Evolutionary conservation across 2,113 vertebrate species (phyloP).

Genomic region (Xiphophorus couchianus): DNA sequence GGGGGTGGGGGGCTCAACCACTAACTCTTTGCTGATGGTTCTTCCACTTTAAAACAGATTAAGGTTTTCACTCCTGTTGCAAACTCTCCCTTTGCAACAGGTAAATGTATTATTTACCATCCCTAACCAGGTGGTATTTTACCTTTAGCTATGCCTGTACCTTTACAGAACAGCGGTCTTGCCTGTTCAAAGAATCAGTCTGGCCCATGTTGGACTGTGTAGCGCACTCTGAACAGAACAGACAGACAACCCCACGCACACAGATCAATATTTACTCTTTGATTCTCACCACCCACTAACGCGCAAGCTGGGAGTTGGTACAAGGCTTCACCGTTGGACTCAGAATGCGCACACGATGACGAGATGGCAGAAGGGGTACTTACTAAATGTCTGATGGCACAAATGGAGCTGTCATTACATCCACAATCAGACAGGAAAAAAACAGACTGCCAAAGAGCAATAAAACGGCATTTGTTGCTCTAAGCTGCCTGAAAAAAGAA

Average conservation of each 20-base stretch:
- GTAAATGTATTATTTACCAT: background rate
- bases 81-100: background rate
- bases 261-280: constrained; percentile 15
- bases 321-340: background rate
- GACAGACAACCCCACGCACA: background rate
- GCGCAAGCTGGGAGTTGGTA: background rate
- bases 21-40: background rate
- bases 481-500: too few relatives aligned
- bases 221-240: background rate
- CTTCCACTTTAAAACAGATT: too few relatives aligned
- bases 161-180: background rate
- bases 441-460: background rate
- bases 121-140: too few relatives aligned
- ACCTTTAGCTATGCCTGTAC: background rate
- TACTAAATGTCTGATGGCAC: background rate
- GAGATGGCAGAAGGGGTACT: background rate
- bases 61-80: too few relatives aligned
- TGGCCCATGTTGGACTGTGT: background rate
- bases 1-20: too few relatives aligned
- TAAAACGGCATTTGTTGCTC: background rate
- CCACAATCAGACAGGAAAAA: background rate
- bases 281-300: constrained; percentile 1
- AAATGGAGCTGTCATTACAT: background rate
- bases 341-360: background rate
- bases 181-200: background rate